Evolutionary conservation across 2,888 invertebrate species (phyloP), one percentile per base, ranked within the genome.

Genomic region (Ptilodon capucinus): DNA sequence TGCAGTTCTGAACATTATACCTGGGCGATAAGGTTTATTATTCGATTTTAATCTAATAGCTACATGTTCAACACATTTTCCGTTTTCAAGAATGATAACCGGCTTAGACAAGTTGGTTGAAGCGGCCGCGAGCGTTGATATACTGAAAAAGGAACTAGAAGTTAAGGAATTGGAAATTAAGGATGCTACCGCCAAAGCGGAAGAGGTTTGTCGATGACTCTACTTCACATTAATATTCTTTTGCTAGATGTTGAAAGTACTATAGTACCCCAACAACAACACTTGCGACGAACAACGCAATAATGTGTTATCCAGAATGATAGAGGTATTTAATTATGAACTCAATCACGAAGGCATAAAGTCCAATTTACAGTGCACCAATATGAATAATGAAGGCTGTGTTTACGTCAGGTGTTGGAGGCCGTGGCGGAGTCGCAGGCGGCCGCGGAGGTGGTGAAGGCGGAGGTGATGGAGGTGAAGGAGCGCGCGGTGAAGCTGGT

Each of bases 101-200:
- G 98, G 97, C 45, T 87, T 98, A 40, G 93, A 93, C 62, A 98
- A 97, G 77, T 84, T 98, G 34, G 95, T 96, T 4, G 97, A 97
- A 81, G 98, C 97, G 0, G 95, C 96, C 2, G 94, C 91, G 11
- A 96, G 97, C 61, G 97, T 98, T 0, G 95, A 96, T 68, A 89
- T 95, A 47, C 84, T 98, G 50, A 95, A 95, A 51, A 93, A 95
- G 67, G 96, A 97, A 65, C 86, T 98, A 45, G 94, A 94, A 48
- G 89, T 95, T 25, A 97, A 96, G 80, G 95, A 97, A 60, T 91
- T 93, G 61, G 96, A 97, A 69, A 95, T 98, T 57, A 94, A 93
- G 35, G 92, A 94, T 34, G 97, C 97, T 13, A 95, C 95, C 17
- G 93, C 93, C 44, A 95, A 95, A 79, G 97, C 97, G 3, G 96